A percentile compares a stretch with the other conserved stretches of the same genome.
Conservation (phyloP, 2,888 invertebrate species). For the Acanthosoma haemorrhoidale region DNA sequence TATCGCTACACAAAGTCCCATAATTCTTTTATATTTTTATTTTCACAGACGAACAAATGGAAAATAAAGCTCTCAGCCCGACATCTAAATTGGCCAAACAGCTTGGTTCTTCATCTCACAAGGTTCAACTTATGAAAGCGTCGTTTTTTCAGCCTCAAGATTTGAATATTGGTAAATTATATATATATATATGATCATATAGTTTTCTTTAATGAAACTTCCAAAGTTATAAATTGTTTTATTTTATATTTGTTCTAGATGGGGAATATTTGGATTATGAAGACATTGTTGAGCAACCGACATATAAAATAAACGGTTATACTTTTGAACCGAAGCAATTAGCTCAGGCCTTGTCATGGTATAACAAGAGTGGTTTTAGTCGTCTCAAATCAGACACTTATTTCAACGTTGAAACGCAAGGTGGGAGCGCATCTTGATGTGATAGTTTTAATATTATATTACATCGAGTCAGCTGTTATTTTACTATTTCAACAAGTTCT, state of each 20-base stretch:
- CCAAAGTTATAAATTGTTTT: not conserved
- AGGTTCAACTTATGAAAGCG: conserved; percentile 77
- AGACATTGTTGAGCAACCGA: conserved; percentile 32
- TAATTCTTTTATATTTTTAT: too few species aligned
- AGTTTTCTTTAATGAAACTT: not conserved
- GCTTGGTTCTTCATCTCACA: conserved; percentile 60
- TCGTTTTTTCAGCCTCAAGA: conserved; percentile 53
- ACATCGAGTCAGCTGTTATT: too few species aligned
- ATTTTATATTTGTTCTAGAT: conserved; percentile 32
- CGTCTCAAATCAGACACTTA: conserved; percentile 6
- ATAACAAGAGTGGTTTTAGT: conserved; percentile 25
- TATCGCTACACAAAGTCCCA: not conserved
- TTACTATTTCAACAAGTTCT: too few species aligned
- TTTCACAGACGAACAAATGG: conserved; percentile 41
- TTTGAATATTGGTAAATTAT: conserved; percentile 33
- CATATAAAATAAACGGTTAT: conserved; percentile 37
- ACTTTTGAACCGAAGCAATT: conserved; percentile 35
- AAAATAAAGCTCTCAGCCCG: conserved; percentile 50
- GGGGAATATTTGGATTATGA: conserved; percentile 37
- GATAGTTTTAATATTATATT: too few species aligned
- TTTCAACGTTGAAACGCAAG: not conserved
- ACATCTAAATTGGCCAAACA: conserved; percentile 58
- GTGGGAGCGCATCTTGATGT: too few species aligned
- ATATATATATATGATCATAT: not conserved
- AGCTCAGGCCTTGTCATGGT: conserved; percentile 33